A percentile compares a stretch with the other conserved stretches of the same genome.
phyloP scores from a whole-genome alignment of 2,888 invertebrate genomes.

The Kryphioiulus occultus region DNA sequence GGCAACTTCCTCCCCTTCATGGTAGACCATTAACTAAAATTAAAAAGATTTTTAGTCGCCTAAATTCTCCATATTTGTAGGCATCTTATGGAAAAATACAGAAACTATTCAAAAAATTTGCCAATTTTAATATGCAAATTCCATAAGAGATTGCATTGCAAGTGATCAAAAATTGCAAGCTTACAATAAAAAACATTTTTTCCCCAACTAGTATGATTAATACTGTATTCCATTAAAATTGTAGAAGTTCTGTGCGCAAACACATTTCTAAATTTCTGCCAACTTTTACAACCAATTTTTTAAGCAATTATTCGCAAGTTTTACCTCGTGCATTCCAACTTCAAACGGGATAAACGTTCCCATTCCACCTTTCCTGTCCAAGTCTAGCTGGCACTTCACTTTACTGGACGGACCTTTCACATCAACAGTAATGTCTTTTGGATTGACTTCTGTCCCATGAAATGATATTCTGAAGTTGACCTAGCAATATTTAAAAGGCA shows the following conservation, averaged over 20 bases:
- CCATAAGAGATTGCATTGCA: neutral
- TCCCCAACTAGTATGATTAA: no score
- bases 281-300: no score
- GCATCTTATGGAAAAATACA: neutral
- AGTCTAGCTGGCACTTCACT: conserved; percentile 68
- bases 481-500: conserved; percentile 55
- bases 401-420: conserved; percentile 80
- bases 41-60: neutral
- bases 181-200: no score
- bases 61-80: neutral
- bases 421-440: conserved; percentile 76
- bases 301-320: no score
- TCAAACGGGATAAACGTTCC: conserved; percentile 87
- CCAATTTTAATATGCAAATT: neutral
- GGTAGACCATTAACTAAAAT: conserved; percentile 68
- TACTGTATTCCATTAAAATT: no score
- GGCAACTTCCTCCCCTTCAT: conserved; percentile 69
- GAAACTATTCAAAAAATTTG: neutral
- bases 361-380: conserved; percentile 74
- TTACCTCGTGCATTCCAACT: conserved; percentile 88
- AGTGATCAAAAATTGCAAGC: no score
- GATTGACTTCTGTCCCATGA: conserved; percentile 70
- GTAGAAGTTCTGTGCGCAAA: no score
- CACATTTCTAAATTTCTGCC: no score
- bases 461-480: conserved; percentile 65